These are phyloP conservation scores for Allygus modestus DNA, from an alignment of 2,888 invertebrate genomes.

Conservation along the genomic window DNA sequence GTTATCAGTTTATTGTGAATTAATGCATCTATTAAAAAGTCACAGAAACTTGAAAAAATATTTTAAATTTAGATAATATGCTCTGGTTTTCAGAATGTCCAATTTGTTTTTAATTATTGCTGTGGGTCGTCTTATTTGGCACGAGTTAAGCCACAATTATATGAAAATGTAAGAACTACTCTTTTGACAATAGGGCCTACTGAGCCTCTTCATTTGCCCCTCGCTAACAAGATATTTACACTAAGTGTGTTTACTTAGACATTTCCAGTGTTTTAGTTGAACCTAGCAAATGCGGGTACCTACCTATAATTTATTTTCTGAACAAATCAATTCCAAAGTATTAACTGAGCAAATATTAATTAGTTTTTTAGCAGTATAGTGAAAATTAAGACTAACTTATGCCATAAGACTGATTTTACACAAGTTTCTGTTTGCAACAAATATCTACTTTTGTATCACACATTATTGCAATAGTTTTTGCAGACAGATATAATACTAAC, in stretches of 20 bases:
- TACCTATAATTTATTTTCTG: background rate
- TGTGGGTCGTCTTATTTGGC: no score
- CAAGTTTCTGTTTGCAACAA: slow-evolving; percentile 8
- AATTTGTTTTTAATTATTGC: background rate
- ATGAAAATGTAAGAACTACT: background rate
- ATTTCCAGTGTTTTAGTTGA: no score
- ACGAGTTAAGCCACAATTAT: background rate
- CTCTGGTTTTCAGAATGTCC: no score
- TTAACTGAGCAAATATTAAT: slow-evolving; percentile 6
- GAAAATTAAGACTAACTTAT: slow-evolving; percentile 21
- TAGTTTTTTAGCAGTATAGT: slow-evolving; percentile 1
- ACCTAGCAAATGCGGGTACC: background rate
- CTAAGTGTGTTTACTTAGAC: no score
- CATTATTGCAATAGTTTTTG: background rate
- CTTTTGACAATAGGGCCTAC: no score
- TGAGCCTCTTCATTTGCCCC: no score
- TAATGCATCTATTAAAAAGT: no score
- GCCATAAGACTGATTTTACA: slow-evolving; percentile 41
- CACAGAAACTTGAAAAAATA: no score
- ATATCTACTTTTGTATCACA: background rate
- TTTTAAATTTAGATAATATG: no score
- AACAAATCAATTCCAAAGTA: slow-evolving; percentile 27
- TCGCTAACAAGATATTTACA: no score
- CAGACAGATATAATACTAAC: background rate
- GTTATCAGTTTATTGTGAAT: no score